Evolutionary conservation across 2,888 invertebrate genomes (phyloP), one percentile per base, ranked within the genome.

Genomic region (Agrochola lychnidis): DNA sequence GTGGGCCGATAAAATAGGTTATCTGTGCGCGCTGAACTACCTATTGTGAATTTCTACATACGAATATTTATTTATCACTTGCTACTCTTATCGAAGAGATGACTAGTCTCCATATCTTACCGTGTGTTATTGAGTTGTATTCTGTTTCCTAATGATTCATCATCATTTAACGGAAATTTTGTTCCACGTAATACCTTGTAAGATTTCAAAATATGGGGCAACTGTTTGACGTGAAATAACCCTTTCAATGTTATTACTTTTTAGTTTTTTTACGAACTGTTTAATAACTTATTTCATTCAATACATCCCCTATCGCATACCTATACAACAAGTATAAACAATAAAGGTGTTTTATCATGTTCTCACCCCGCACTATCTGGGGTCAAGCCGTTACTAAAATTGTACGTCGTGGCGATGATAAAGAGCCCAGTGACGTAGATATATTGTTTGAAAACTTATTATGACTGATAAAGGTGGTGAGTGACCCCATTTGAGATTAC

Each of bases 341-440:
- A 87, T 89, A 90, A 90, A 90, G 90, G 90, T 90, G 90, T 84
- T 70, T 79, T 89, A 89, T 90, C 89, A 64, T 48, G 71, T 77
- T 75, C 51, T 81, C 76, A 80, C 78, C 75, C 82, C 66, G 10
- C 42, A 42, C 75, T 88, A 89, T 89, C 90, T 63, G 61, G 71
- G 89, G 89, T 88, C 87, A 81, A 48, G 51, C 68, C 66, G 79
- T 72, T 42, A 86, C 87, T 84, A 87, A 87, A 87, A 80, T 71
- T 82, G 89, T 86, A 83, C 62, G 75, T 53, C 25, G 56, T 57
- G 51, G 12, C 59, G 69, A 72, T 64, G 90, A 90, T 90, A 89
- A 84, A 79, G 77, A 75, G 63, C 72, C 62, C 67, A 66, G 81
- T 90, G 88, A 90, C 89, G 89, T 86, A 62, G 66, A 78, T 73